Evolutionary conservation across 2,797 vertebrate species (phyloP), one percentile per base, ranked within the genome.

Genomic region (Toxotes lorentzi): DNA sequence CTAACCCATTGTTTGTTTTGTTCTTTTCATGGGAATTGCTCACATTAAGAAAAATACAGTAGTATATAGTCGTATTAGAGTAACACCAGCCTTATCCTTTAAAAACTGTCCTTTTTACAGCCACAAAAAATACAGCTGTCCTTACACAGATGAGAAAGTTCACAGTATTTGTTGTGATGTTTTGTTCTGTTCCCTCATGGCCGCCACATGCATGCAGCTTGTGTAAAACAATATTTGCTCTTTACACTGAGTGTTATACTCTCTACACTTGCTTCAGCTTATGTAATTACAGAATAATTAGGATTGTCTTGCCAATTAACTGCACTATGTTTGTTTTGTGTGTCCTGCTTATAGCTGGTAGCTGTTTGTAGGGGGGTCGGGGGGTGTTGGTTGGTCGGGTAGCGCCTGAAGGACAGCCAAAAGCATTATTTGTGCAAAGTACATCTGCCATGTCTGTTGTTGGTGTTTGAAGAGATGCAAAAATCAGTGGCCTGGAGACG

Each of bases 281-380:
- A 81, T 93, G 87, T 93, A 92, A 94, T 94, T 94, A 92, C 78
- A 88, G 69, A 92, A 88, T 94, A 94, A 94, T 95, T 93, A 91
- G 77, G 76, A 82, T 80, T 70, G 81, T 87, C 83, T 90, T 91
- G 82, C 91, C 92, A 92, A 93, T 95, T 94, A 93, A 87, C 87
- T 53, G 19, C 61, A 79, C 74, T 74, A 9, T 91, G 86, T 92
- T 93, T 91, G 85, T 83, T 90, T 81, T 88, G 77, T 67, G 74
- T 82, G 75, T 86, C 86, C 76, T 79, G 77, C 82, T 82, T 73
- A 24, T 79, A 78, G 79, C 77, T 83, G 62, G 76, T 84, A 58
- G 82, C 53, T 85, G 62, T 85, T 83, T 88, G 72, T 60, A n/a
- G 54, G 61, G 67, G 32, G 34, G 47, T 24, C 11, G 9, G 14